Evolutionary conservation across 2,888 invertebrate genomes (phyloP), one percentile per base, ranked within the genome.

Genomic region (Rotaria magnacalcarata): DNA sequence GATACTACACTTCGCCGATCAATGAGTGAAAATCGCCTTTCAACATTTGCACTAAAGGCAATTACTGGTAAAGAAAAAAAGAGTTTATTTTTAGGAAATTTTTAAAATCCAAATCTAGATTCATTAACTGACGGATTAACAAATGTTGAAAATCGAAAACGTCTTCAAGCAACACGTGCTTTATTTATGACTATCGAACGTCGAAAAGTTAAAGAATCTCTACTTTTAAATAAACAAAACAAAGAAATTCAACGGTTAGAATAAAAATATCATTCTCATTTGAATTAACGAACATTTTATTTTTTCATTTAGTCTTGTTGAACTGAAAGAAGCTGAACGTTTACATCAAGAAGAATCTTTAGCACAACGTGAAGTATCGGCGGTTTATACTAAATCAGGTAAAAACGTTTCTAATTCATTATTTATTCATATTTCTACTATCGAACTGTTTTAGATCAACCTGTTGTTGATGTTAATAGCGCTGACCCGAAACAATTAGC

Each of bases 241-340:
- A 80, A 80, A 80, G 47, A 43, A 47, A 80, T 80, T 47, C 43
- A 80, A n/a, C 80, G 80, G 80, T 80, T 10, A 47, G 80, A 5
- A 21, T 10, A n/a, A n/a, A 60, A 60, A 11, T 8, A 34, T 34
- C 34, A 34, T 27, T 34, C 16, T 27, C 14, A 34, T 19, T 11
- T 67, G 14, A 34, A 16, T 67, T 2, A 27, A 16, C 24, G 2
- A 7, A 10, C 27, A 4, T 27, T n/a, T 47, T 4, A 0, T 80
- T 47, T 2, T 52, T 52, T 52, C 16, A 52, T 80, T n/a, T 80
- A 80, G 80, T 43, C 47, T 80, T 24, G 47, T 47, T 10, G 80
- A 80, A 80, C 16, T 80, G 0, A 80, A 80, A 80, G 80, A 80
- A 80, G 47, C 43, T 24, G 80, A 80, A 47, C 80, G 80, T 80